Percentiles rank a stretch among this genome's conserved stretches.
phyloP scores from a whole-genome alignment of 2,888 invertebrate genomes.

The Colostygia pectinataria region DNA sequence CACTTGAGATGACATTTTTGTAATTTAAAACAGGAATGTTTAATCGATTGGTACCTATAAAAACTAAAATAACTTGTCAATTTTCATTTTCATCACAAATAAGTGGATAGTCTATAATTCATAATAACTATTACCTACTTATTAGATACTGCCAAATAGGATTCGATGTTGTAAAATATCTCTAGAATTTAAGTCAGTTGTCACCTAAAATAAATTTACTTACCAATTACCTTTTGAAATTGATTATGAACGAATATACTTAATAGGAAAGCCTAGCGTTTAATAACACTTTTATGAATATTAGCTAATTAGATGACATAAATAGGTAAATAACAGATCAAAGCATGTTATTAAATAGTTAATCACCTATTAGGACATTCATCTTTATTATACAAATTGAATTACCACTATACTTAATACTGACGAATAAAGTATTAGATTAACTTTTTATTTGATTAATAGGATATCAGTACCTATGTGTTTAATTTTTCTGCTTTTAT shows the following conservation, averaged over 20 bases:
- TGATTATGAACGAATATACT: conserved; percentile 35
- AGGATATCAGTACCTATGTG: no score
- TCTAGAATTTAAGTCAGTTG: conserved; percentile 31
- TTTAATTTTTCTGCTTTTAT: background rate
- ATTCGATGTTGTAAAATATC: conserved; percentile 72
- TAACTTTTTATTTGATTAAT: no score
- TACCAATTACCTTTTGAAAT: conserved; percentile 34
- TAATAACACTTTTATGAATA: conserved; percentile 58
- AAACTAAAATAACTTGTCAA: conserved; percentile 51
- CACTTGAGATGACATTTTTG: background rate
- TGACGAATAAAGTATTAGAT: background rate
- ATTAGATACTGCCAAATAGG: conserved; percentile 80
- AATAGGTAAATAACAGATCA: conserved; percentile 16
- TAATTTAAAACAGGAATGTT: conserved; percentile 1
- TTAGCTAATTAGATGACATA: conserved; percentile 44
- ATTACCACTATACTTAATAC: background rate
- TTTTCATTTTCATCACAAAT: conserved; percentile 61
- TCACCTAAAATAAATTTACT: conserved; percentile 25
- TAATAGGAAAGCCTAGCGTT: conserved; percentile 56
- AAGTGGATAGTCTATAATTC: conserved; percentile 44
- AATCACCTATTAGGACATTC: conserved; percentile 21
- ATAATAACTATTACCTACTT: conserved; percentile 54
- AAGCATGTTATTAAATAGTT: conserved; percentile 4
- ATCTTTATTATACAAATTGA: background rate
- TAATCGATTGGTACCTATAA: conserved; percentile 13